These are phyloP conservation scores for Perizoma flavofasciatum DNA, from an alignment of 2,888 invertebrate genomes.

Conservation along the genomic window DNA sequence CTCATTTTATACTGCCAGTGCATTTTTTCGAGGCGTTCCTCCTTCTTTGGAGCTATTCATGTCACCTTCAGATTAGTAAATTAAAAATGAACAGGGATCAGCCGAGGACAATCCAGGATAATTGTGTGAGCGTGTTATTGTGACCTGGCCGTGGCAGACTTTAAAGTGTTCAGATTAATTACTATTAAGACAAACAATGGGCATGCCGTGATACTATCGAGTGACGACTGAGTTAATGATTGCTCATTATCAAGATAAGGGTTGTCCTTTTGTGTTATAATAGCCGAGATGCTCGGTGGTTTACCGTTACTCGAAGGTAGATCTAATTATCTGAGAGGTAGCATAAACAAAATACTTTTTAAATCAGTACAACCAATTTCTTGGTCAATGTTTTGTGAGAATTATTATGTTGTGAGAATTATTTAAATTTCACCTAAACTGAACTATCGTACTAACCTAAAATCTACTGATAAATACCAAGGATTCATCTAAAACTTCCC, in stretches of 20 bases:
- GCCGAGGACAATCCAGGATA: background rate
- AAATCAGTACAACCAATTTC: no score
- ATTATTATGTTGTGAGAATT: no score
- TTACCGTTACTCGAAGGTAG: constrained; percentile 16
- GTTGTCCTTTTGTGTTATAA: constrained; percentile 33
- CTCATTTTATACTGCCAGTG: no score
- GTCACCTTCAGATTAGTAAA: no score
- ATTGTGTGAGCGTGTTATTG: background rate
- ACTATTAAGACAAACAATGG: constrained; percentile 44
- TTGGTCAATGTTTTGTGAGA: no score
- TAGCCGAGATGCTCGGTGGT: constrained; percentile 15
- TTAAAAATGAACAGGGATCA: background rate
- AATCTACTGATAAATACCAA: no score
- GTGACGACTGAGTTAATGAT: constrained; percentile 44
- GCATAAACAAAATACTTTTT: background rate
- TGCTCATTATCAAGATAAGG: constrained; percentile 35
- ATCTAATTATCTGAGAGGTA: constrained; percentile 6
- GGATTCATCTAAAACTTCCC: constrained; percentile 51
- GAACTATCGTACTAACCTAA: no score
- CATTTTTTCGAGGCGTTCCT: no score
- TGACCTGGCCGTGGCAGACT: constrained; percentile 15
- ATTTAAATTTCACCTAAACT: no score
- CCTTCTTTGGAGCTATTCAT: no score
- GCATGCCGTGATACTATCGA: constrained; percentile 42
- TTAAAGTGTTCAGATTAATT: constrained; percentile 38